Percentiles rank a stretch among this genome's conserved stretches.
phyloP scores from a whole-genome alignment of 2,888 invertebrate species.

The Parascotia fuliginaria region DNA sequence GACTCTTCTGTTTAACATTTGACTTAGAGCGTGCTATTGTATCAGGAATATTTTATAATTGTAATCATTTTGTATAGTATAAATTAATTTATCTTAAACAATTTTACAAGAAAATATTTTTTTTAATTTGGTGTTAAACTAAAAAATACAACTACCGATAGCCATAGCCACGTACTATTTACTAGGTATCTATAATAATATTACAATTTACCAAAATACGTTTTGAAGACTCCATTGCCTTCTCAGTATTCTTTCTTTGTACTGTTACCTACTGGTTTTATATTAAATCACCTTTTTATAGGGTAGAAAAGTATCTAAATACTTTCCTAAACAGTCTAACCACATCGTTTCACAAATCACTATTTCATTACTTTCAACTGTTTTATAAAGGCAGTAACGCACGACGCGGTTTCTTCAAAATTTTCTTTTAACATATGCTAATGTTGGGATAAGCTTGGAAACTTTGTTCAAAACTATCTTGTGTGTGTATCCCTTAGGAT shows the following conservation, averaged over 20 bases:
- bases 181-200: too few species aligned
- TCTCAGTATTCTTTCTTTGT: too few species aligned
- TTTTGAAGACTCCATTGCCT: too few species aligned
- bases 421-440: constrained; percentile 67
- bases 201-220: too few species aligned
- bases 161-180: too few species aligned
- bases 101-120: too few species aligned
- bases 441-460: constrained; percentile 64
- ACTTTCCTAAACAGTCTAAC: constrained; percentile 13
- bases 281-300: too few species aligned
- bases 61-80: background rate
- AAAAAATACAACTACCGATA: too few species aligned
- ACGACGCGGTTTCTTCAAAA: constrained; percentile 54
- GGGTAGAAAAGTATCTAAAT: constrained; percentile 3
- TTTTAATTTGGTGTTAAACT: too few species aligned
- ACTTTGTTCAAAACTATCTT: constrained; percentile 64
- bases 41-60: background rate
- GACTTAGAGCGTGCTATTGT: constrained; percentile 1
- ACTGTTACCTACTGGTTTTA: too few species aligned
- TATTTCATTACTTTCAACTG: constrained; percentile 49
- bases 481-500: constrained; percentile 45
- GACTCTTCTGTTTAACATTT: constrained; percentile 5
- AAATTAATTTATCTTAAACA: too few species aligned
- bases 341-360: constrained; percentile 42
- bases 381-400: constrained; percentile 46